Conservation (phyloP, 2,888 invertebrate species). For the Callyntrura sp. region DNA sequence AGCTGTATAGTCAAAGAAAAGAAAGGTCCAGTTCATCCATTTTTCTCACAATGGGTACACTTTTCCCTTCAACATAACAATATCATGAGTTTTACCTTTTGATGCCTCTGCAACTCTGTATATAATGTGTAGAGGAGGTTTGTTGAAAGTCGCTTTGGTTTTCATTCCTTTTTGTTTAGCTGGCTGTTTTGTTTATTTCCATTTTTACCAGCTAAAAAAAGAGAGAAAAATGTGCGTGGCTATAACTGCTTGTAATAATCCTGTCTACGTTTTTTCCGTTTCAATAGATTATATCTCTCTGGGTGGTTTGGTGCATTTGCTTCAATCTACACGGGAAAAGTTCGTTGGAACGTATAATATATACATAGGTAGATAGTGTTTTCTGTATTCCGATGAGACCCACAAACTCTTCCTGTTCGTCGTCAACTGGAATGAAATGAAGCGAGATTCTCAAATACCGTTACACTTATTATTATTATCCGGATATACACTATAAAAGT, state of each 20-base stretch:
- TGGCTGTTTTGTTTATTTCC: not conserved
- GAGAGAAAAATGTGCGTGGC: not conserved
- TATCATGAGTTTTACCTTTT: not conserved
- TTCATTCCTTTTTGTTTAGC: not conserved
- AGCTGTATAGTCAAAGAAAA: slow-evolving; percentile 6
- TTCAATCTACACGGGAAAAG: not conserved
- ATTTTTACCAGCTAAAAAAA: not conserved
- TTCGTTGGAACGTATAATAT: slow-evolving; percentile 40
- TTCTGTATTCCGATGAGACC: slow-evolving; percentile 65
- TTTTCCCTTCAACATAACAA: slow-evolving; percentile 14
- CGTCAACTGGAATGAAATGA: slow-evolving; percentile 63
- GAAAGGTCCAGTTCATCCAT: slow-evolving; percentile 24
- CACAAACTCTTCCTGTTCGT: slow-evolving; percentile 62
- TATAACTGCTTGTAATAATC: not conserved
- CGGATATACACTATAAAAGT: not conserved
- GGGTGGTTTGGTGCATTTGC: not conserved
- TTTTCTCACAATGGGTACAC: not conserved
- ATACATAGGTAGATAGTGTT: not conserved
- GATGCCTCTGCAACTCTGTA: not conserved
- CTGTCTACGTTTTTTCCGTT: slow-evolving; percentile 53
- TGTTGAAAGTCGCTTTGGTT: not conserved
- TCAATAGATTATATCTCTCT: slow-evolving; percentile 43
- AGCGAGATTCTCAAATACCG: slow-evolving; percentile 41
- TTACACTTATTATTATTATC: slow-evolving; percentile 47
- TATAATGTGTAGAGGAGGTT: not conserved